Conservation (phyloP, 2,797 vertebrate species). For the Propithecus perrieri region DNA sequence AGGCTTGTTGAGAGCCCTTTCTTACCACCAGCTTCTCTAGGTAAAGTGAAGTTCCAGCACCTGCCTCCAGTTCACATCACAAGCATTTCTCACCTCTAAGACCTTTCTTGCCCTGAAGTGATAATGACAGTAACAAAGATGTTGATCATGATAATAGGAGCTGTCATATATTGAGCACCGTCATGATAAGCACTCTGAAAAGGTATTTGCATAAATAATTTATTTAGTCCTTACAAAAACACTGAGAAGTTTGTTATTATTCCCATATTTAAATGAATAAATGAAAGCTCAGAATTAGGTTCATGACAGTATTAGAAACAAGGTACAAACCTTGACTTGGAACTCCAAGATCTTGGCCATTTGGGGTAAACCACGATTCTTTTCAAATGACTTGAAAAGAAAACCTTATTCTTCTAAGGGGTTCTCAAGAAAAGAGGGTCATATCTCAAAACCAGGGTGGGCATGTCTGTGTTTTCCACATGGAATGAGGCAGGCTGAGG, state of each 20-base stretch:
- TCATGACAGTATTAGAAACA: background rate
- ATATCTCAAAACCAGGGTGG: background rate
- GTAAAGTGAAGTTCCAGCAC: background rate
- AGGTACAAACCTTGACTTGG: background rate
- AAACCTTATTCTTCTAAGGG: background rate
- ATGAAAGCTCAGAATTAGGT: background rate
- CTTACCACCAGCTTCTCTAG: background rate
- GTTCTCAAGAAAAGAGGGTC: background rate
- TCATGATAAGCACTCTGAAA: background rate
- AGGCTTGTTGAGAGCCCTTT: background rate
- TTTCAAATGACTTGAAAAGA: background rate
- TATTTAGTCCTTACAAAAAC: background rate
- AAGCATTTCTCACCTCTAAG: background rate
- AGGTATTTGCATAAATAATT: background rate
- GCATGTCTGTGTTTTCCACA: background rate
- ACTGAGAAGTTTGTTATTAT: background rate
- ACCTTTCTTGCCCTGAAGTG: background rate
- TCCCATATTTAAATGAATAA: slow-evolving; percentile 27
- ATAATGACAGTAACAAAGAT: background rate
- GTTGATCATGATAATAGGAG: background rate
- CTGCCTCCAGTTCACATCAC: background rate
- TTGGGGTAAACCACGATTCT: background rate
- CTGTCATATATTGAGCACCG: background rate
- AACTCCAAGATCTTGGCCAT: background rate
- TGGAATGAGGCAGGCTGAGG: background rate